Evolutionary conservation across 1,140 invertebrate genomes (phyloP).

Genomic region (Sarcophaga bullata): DNA sequence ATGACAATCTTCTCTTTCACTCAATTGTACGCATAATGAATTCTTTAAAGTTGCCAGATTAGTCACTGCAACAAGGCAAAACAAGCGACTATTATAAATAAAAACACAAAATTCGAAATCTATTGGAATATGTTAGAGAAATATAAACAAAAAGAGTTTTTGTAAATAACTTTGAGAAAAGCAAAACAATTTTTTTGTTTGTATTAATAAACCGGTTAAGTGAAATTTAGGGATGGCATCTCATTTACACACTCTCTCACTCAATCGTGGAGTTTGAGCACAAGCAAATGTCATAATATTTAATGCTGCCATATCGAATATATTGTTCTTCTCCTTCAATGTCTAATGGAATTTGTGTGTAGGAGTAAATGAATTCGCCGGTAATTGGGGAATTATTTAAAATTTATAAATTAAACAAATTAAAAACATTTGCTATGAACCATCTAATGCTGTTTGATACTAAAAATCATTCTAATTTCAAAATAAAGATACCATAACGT

Average conservation of each 20-base stretch:
- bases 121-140: neutral
- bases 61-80: neutral
- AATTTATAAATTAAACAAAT: too few species aligned
- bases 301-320: neutral
- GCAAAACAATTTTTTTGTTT: neutral
- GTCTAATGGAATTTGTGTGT: too few species aligned
- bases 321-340: too few species aligned
- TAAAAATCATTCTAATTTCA: too few species aligned
- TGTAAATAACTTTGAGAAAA: too few species aligned
- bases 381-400: too few species aligned
- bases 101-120: too few species aligned
- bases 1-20: conserved; percentile 1
- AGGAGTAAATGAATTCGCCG: too few species aligned
- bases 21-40: conserved; percentile 30
- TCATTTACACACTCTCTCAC: neutral
- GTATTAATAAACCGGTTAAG: neutral
- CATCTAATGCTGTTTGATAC: too few species aligned
- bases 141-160: neutral
- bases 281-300: neutral
- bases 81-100: too few species aligned
- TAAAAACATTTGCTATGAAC: too few species aligned
- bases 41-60: neutral
- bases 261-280: neutral
- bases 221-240: neutral
- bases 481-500: too few species aligned